Evolutionary conservation across 2,113 vertebrate species (phyloP).

Genomic region (Notechis scutatus): DNA sequence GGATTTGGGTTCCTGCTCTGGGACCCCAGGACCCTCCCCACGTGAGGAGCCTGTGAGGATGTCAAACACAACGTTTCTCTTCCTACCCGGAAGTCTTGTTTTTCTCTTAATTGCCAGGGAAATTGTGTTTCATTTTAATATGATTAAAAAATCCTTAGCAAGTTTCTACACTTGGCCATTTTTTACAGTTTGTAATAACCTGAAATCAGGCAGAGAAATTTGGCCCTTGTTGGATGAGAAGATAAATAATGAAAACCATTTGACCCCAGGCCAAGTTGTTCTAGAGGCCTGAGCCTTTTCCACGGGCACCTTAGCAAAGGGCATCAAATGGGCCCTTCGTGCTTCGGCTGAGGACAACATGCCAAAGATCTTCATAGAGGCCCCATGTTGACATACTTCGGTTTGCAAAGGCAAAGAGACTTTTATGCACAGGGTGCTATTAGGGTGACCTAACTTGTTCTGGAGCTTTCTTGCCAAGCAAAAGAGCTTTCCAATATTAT

Average conservation of each 20-base stretch:
- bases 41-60: background rate
- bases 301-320: background rate
- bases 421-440: background rate
- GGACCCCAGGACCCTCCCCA: too few species aligned
- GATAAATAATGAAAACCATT: background rate
- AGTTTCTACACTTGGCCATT: background rate
- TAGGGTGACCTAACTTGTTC: background rate
- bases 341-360: background rate
- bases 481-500: background rate
- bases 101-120: background rate
- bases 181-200: background rate
- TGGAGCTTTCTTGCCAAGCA: background rate
- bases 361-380: background rate
- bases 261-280: background rate
- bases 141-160: background rate
- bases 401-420: background rate
- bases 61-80: background rate
- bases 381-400: background rate
- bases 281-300: background rate
- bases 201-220: background rate
- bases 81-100: background rate
- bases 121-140: background rate
- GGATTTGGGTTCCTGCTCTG: background rate
- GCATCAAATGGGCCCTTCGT: background rate
- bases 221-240: background rate